Base-by-base conservation (phyloP, 1,140 invertebrate genomes). In the Drosophila truncata region DNA sequence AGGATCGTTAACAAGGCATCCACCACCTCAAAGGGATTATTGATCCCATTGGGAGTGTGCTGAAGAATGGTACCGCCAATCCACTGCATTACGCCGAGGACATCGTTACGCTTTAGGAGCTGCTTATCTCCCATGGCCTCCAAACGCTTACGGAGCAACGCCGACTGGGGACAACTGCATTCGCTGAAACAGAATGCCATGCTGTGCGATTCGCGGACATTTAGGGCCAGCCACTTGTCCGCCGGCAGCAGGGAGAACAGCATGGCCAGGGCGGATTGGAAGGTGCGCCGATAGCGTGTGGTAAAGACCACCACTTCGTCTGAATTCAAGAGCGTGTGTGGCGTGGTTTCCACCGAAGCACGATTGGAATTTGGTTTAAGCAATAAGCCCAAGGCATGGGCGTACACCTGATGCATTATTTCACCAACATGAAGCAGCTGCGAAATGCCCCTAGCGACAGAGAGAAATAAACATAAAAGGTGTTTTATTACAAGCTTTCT, bases 151-250 rank as follows among this genome's bases (percentile, higher is more conserved):
- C 79, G 59, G 1, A 93, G 72, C 52, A 72, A 50, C 9, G 96
- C 96, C 8, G 96, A 95, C 55, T 96, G 95, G 1, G 95, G 94
- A 93, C 97, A 98, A 4, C 95, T 95, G 91, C 96, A 97, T 78
- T 98, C 96, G 7, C 95, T 94, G 85, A 96, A 97, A 93, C 97
- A 98, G 93, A 97, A 98, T n/a, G 95, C 95, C 74, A 97, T 95
- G 90, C 96, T 97, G 72, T 96, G 96, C 33, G 95, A 96, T 85
- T 97, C 97, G 9, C 94, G 93, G 60, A 95, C 93, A 27, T 93
- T 92, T 13, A 93, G 42, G 0, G 75, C 74, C 31, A 92, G 33
- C 91, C 91, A 92, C 58, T 93, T 94, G 9, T 92, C 93, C 6
- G 94, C 93, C 13, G 96, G 95, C 23, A 98, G 92, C 64, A 97